Conservation (phyloP, 2,797 vertebrate species). For the Rhinoraja longicauda region DNA sequence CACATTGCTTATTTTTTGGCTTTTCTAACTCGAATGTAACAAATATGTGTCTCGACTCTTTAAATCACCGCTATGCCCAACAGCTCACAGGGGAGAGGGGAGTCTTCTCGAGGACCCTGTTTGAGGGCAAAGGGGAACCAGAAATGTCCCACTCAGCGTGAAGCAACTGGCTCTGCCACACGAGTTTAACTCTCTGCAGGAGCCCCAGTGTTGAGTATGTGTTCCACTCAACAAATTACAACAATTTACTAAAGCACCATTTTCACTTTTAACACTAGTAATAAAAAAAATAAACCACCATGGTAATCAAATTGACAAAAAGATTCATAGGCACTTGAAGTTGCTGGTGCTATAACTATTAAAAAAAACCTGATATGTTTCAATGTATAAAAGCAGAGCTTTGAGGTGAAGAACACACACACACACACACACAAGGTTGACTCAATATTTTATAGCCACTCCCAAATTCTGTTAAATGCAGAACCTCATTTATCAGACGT, state of each 20-base stretch:
- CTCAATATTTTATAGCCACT: slow-evolving; percentile 28
- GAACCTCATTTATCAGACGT: slow-evolving; percentile 54
- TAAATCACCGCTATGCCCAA: too few species aligned
- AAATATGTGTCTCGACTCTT: not conserved
- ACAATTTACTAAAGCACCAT: slow-evolving; percentile 4
- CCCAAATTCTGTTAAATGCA: slow-evolving; percentile 56
- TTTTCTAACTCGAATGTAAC: slow-evolving; percentile 14
- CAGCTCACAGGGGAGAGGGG: too few species aligned
- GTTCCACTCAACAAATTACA: slow-evolving; percentile 26
- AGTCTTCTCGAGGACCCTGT: too few species aligned
- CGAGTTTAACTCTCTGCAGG: too few species aligned
- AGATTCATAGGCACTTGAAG: not conserved
- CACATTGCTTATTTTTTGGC: not conserved
- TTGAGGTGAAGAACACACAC: not conserved
- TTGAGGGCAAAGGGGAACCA: too few species aligned
- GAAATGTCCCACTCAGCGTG: too few species aligned
- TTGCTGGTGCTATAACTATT: slow-evolving; percentile 22
- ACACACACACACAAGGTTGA: not conserved
- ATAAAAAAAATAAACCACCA: slow-evolving; percentile 35
- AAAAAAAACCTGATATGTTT: slow-evolving; percentile 13
- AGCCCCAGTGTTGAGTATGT: not conserved
- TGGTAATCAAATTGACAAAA: slow-evolving; percentile 20
- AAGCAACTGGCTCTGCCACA: too few species aligned
- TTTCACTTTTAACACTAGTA: slow-evolving; percentile 28
- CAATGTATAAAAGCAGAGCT: slow-evolving; percentile 26